Evolutionary conservation across 2,888 invertebrate genomes (phyloP).

Genomic region (Temnothorax unifasciatus): DNA sequence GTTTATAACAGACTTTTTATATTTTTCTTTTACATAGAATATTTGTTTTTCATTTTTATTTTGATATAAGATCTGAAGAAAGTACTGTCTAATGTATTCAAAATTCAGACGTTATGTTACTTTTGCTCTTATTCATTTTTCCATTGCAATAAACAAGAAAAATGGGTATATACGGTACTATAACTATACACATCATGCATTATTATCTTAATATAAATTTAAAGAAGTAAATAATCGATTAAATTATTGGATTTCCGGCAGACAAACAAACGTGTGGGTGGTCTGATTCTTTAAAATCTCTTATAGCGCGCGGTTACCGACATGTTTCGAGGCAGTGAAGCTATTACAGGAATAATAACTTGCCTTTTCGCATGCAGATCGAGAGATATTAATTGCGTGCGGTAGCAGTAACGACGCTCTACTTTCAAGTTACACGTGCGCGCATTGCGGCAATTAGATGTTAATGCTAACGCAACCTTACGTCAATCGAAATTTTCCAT

Average conservation of each 20-base stretch:
- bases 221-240: not conserved
- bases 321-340: constrained; percentile 16
- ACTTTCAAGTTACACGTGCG: constrained; percentile 51
- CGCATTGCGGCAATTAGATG: constrained; percentile 56
- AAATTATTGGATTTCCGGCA: not conserved
- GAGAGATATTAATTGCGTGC: constrained; percentile 57
- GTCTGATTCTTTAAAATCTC: constrained; percentile 23
- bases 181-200: not conserved
- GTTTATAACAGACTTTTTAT: not conserved
- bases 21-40: not conserved
- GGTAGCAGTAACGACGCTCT: constrained; percentile 48
- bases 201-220: constrained; percentile 12
- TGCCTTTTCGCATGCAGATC: constrained; percentile 53
- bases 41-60: not conserved
- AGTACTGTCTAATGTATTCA: not conserved
- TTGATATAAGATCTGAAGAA: not conserved
- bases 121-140: not conserved
- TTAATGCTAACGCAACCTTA: constrained; percentile 45
- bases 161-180: not conserved
- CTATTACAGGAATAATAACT: constrained; percentile 42
- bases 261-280: constrained; percentile 1
- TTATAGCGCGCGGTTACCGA: not conserved
- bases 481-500: constrained; percentile 44
- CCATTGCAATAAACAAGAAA: not conserved
- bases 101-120: not conserved